These are phyloP conservation scores for Gouania willdenowi DNA, from an alignment of 2,797 vertebrate genomes.

Conservation along the genomic window DNA sequence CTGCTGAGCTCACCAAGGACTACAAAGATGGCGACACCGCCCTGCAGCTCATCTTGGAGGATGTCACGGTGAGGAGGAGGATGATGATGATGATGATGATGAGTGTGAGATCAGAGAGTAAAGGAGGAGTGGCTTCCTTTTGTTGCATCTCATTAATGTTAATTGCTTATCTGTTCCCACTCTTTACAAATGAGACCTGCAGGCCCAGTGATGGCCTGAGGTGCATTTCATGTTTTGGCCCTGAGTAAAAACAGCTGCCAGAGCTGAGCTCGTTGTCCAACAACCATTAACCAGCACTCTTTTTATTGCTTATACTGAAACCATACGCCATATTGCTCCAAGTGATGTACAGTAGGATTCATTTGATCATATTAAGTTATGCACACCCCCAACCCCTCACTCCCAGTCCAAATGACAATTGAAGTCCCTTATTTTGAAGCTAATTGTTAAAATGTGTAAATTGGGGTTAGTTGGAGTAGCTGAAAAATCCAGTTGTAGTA, in stretches of 20 bases:
- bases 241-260: slow-evolving; percentile 13
- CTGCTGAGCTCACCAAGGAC: slow-evolving; percentile 91
- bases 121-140: neutral
- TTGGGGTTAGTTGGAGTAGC: no score
- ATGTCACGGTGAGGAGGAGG: slow-evolving; percentile 81
- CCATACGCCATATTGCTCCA: slow-evolving; percentile 1
- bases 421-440: no score
- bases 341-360: slow-evolving; percentile 7
- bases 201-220: slow-evolving; percentile 21
- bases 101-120: neutral
- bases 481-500: no score
- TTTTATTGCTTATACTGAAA: neutral
- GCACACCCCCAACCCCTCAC: no score
- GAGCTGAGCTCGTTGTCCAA: neutral
- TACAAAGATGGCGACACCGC: slow-evolving; percentile 87
- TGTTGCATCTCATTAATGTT: slow-evolving; percentile 22
- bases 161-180: slow-evolving; percentile 36
- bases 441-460: no score
- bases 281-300: neutral
- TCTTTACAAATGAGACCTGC: slow-evolving; percentile 26
- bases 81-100: neutral
- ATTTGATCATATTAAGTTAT: slow-evolving; percentile 4
- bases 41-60: slow-evolving; percentile 87
- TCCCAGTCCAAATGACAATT: no score
- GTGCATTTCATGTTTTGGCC: slow-evolving; percentile 16